A percentile compares a stretch with the other conserved stretches of the same genome.
Conservation (phyloP, 2,113 vertebrate species). For the Callionymus lyra region DNA sequence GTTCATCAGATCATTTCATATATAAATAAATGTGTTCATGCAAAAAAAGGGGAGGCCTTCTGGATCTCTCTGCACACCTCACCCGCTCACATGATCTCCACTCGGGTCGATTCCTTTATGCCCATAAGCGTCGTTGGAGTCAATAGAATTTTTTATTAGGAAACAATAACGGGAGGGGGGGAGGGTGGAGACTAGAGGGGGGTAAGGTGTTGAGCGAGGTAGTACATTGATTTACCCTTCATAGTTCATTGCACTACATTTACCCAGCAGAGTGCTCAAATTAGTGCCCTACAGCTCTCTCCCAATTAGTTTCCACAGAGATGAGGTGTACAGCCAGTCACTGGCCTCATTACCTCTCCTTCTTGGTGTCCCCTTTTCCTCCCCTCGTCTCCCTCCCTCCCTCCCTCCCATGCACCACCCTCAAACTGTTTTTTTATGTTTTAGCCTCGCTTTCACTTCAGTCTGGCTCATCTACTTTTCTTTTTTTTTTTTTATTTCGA, state of each 20-base stretch:
- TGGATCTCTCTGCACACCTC: slow-evolving; percentile 11
- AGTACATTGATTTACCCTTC: slow-evolving; percentile 71
- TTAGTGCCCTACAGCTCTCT: slow-evolving; percentile 69
- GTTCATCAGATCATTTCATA: slow-evolving; percentile 8
- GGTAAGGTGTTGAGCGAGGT: slow-evolving; percentile 47
- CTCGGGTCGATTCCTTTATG: slow-evolving; percentile 44
- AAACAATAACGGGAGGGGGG: slow-evolving; percentile 39
- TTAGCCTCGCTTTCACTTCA: slow-evolving; percentile 30
- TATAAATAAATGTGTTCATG: neutral
- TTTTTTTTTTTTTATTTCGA: slow-evolving; percentile 26
- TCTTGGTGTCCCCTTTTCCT: slow-evolving; percentile 37
- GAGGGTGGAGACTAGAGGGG: slow-evolving; percentile 26
- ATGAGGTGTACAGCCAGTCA: slow-evolving; percentile 70
- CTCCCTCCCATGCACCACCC: slow-evolving; percentile 22
- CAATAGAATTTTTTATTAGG: slow-evolving; percentile 63
- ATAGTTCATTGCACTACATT: slow-evolving; percentile 72
- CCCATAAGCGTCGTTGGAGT: slow-evolving; percentile 45
- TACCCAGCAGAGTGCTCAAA: slow-evolving; percentile 70
- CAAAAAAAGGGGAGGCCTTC: neutral
- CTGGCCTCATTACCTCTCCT: slow-evolving; percentile 69
- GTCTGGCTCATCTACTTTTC: slow-evolving; percentile 32
- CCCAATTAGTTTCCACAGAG: slow-evolving; percentile 74
- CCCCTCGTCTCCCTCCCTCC: slow-evolving; percentile 21
- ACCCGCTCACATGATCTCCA: slow-evolving; percentile 27
- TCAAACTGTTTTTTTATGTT: slow-evolving; percentile 28